These are phyloP conservation scores for Stegodyphus dumicola DNA, from an alignment of 1,140 invertebrate genomes.

Conservation along the genomic window DNA sequence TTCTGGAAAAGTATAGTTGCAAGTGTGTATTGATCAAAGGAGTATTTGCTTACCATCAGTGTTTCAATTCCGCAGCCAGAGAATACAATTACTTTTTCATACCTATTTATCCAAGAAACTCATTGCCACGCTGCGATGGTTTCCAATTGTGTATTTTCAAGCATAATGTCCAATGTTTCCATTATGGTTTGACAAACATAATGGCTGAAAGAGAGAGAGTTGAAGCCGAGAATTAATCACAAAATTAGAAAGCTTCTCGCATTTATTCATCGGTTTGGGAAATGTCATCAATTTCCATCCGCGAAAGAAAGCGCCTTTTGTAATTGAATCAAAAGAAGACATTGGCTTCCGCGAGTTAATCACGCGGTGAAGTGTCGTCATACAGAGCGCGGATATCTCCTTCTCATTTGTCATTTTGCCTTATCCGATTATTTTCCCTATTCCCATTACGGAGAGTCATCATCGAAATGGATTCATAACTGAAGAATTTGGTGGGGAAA, in stretches of 20 bases:
- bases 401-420: slow-evolving; percentile 45
- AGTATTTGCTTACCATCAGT: too few relatives aligned
- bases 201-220: too few relatives aligned
- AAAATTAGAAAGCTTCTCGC: slow-evolving; percentile 31
- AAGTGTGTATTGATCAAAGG: too few relatives aligned
- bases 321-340: slow-evolving; percentile 61
- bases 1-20: too few relatives aligned
- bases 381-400: slow-evolving; percentile 26
- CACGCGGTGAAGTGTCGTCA: slow-evolving; percentile 52
- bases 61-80: too few relatives aligned
- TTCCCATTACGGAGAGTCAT: slow-evolving; percentile 55
- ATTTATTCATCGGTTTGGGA: slow-evolving; percentile 26
- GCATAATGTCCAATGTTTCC: too few relatives aligned
- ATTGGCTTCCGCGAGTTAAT: slow-evolving; percentile 55
- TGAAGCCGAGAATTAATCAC: slow-evolving; percentile 44
- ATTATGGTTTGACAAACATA: too few relatives aligned
- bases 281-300: slow-evolving; percentile 46
- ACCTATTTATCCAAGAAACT: too few relatives aligned
- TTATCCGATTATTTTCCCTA: slow-evolving; percentile 57
- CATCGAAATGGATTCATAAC: slow-evolving; percentile 60
- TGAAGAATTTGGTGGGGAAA: slow-evolving; percentile 24
- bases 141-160: too few relatives aligned
- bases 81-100: too few relatives aligned
- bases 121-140: too few relatives aligned
- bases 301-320: slow-evolving; percentile 40